Conservation (phyloP, 2,888 invertebrate species). For the Chrysotoxum bicinctum region DNA sequence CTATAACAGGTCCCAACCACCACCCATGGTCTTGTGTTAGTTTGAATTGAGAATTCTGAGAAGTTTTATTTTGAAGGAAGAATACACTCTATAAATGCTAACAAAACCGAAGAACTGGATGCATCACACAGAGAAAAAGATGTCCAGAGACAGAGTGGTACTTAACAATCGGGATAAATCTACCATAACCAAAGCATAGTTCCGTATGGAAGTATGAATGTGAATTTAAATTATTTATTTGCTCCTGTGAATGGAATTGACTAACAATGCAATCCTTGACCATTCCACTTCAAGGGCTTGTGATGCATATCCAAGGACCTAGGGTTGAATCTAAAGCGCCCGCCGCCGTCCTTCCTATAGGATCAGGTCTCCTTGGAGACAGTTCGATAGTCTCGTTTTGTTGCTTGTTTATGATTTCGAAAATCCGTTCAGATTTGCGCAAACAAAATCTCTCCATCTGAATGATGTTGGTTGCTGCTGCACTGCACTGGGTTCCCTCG, state of each 20-base stretch:
- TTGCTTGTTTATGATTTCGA: conserved; percentile 56
- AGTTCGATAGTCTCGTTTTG: conserved; percentile 45
- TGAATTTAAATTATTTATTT: conserved; percentile 64
- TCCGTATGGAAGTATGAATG: conserved; percentile 40
- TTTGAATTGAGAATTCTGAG: too few species aligned
- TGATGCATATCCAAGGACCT: conserved; percentile 5
- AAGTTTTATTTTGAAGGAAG: neutral
- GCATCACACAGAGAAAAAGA: conserved; percentile 1
- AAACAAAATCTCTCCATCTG: conserved; percentile 29
- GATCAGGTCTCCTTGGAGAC: conserved; percentile 53
- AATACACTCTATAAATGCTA: neutral
- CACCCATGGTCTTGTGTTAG: too few species aligned
- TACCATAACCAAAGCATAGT: conserved; percentile 34
- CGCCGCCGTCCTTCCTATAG: neutral
- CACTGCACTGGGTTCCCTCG: neutral
- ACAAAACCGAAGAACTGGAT: neutral
- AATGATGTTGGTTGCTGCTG: neutral
- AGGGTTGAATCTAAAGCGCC: neutral
- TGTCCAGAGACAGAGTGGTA: neutral
- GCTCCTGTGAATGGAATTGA: conserved; percentile 53
- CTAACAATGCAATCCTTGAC: conserved; percentile 33
- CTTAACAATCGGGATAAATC: conserved; percentile 26
- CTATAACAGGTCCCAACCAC: too few species aligned
- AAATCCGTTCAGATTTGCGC: conserved; percentile 63
- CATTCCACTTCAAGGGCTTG: neutral